A percentile compares a stretch with the other conserved stretches of the same genome.
Conservation (phyloP, 2,888 invertebrate genomes). For the Dryocosmus kuriphilus region DNA sequence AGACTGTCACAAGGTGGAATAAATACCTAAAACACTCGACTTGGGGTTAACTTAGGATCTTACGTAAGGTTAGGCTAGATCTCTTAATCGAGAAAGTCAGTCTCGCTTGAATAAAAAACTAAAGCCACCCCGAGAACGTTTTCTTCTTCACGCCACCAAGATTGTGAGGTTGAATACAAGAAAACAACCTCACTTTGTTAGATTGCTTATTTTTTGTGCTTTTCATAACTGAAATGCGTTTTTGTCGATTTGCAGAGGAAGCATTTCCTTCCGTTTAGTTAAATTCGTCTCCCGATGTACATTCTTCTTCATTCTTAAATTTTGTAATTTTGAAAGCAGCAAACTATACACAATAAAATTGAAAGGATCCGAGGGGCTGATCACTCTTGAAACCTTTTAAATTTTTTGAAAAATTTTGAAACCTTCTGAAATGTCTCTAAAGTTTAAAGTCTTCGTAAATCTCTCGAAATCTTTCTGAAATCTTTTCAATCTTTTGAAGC, state of each 20-base stretch:
- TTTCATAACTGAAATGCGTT: background rate
- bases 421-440: too few relatives aligned
- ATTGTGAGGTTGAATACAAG: background rate
- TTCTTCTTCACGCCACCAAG: constrained; percentile 20
- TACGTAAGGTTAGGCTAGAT: background rate
- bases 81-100: constrained; percentile 27
- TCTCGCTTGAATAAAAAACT: constrained; percentile 27
- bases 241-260: background rate
- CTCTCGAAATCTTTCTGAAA: too few relatives aligned
- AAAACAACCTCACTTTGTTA: background rate
- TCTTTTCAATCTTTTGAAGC: too few relatives aligned
- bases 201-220: background rate
- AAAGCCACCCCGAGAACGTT: constrained; percentile 4
- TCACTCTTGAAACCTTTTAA: too few relatives aligned
- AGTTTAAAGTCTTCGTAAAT: too few relatives aligned
- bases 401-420: too few relatives aligned
- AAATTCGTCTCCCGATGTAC: background rate
- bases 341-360: too few relatives aligned
- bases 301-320: too few relatives aligned
- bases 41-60: background rate
- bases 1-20: background rate
- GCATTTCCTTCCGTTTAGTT: background rate
- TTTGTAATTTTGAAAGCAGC: too few relatives aligned
- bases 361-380: too few relatives aligned
- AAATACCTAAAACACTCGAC: background rate